Evolutionary conservation across 2,888 invertebrate genomes (phyloP).

Genomic region (Candidula unifasciata): DNA sequence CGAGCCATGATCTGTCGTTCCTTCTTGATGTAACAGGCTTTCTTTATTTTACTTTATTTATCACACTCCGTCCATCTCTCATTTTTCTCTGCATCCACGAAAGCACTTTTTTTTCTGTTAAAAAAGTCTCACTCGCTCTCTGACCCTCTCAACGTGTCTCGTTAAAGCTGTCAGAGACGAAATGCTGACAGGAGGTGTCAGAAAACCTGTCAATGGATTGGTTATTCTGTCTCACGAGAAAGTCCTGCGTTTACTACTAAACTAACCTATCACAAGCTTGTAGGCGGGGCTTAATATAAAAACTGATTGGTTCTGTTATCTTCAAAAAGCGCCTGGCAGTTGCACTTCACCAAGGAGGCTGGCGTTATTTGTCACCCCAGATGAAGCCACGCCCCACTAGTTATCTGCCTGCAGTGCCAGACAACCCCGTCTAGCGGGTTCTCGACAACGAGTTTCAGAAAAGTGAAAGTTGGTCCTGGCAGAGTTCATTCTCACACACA

Average conservation of each 20-base stretch:
- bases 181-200: slow-evolving; percentile 28
- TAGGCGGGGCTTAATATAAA: neutral
- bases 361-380: slow-evolving; percentile 8
- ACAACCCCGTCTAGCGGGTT: neutral
- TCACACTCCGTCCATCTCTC: neutral
- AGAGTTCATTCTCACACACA: neutral
- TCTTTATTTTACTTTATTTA: neutral
- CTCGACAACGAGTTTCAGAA: neutral
- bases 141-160: slow-evolving; percentile 7
- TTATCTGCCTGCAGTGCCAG: slow-evolving; percentile 23
- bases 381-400: slow-evolving; percentile 35
- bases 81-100: neutral
- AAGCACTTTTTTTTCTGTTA: neutral
- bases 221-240: neutral
- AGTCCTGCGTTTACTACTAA: neutral
- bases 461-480: neutral
- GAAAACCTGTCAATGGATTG: neutral
- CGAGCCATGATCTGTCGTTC: neutral
- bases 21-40: neutral
- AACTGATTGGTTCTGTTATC: slow-evolving; percentile 25
- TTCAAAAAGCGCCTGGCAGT: neutral
- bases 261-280: neutral
- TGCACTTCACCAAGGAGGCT: slow-evolving; percentile 1
- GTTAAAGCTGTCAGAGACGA: slow-evolving; percentile 16
- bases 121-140: neutral